These are phyloP conservation scores for Myotis vivesi DNA, from an alignment of 2,797 vertebrate genomes.

Conservation along the genomic window DNA sequence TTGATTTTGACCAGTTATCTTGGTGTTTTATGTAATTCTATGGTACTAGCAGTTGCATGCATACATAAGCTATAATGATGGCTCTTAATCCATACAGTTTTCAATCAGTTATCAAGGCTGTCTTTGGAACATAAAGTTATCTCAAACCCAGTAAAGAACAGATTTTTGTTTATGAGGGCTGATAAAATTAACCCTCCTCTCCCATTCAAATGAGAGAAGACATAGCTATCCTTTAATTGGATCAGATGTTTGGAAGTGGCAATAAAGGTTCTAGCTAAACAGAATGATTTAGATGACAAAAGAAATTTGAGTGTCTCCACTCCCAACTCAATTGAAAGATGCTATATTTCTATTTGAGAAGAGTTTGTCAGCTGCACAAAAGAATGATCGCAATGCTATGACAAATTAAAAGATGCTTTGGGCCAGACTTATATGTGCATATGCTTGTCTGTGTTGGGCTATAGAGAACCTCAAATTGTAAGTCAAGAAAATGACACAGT, in stretches of 20 bases:
- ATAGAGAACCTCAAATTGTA: constrained; percentile 39
- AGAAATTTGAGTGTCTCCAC: constrained; percentile 49
- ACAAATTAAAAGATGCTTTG: constrained; percentile 46
- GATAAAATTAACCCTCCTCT: constrained; percentile 75
- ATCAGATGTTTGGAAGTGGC: constrained; percentile 76
- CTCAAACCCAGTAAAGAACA: constrained; percentile 43
- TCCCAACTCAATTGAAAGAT: constrained; percentile 74
- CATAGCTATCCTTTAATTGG: constrained; percentile 71
- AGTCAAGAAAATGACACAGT: constrained; percentile 14
- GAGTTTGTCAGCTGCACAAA: constrained; percentile 60
- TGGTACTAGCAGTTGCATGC: neutral
- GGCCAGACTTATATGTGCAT: constrained; percentile 23
- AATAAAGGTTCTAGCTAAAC: constrained; percentile 65
- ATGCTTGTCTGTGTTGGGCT: neutral
- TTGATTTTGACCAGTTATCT: neutral
- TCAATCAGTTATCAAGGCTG: neutral
- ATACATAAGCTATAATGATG: neutral
- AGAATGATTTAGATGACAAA: constrained; percentile 72
- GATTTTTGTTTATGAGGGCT: constrained; percentile 75
- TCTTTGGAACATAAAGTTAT: constrained; percentile 46
- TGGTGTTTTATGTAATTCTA: neutral
- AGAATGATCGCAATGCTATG: neutral
- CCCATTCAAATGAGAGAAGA: constrained; percentile 67
- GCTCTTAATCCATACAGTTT: constrained; percentile 35
- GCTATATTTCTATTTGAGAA: constrained; percentile 52